Conservation (phyloP, 2,113 vertebrate genomes). For the Natator depressus region DNA sequence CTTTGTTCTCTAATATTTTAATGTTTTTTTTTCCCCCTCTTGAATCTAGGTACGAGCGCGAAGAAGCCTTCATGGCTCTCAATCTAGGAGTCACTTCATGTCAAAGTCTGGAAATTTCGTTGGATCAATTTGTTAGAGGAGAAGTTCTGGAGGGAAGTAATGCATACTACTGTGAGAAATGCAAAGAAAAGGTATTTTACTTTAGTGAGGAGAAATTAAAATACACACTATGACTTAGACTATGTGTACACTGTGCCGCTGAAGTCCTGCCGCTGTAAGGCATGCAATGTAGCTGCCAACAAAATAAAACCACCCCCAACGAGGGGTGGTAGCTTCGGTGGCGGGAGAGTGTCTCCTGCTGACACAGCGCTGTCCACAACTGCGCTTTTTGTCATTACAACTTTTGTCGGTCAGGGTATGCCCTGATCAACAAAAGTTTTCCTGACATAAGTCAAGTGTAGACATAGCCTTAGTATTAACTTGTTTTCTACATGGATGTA, state of each 20-base stretch:
- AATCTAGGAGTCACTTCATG: slow-evolving; percentile 98
- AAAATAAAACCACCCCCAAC: too few species aligned
- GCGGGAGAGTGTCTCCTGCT: too few species aligned
- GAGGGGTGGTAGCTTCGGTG: too few species aligned
- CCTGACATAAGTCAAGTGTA: too few species aligned
- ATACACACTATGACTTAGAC: background rate
- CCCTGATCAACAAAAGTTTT: too few species aligned
- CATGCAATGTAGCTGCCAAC: too few species aligned
- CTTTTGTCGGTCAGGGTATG: too few species aligned
- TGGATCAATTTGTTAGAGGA: slow-evolving; percentile 98
- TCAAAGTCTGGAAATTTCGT: slow-evolving; percentile 97
- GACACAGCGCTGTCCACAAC: too few species aligned
- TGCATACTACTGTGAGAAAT: slow-evolving; percentile 99
- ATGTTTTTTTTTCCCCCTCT: background rate
- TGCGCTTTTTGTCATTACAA: too few species aligned
- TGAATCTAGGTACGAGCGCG: slow-evolving; percentile 90
- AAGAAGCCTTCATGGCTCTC: slow-evolving; percentile 98
- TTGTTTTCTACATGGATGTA: background rate
- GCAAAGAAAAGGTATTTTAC: slow-evolving; percentile 93
- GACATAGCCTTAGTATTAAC: background rate
- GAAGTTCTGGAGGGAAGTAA: slow-evolving; percentile 99
- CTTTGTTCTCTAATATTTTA: background rate
- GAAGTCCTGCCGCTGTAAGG: too few species aligned
- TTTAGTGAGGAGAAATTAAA: background rate
- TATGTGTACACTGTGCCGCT: too few species aligned